Evolutionary conservation across 2,888 invertebrate species (phyloP), one percentile per base, ranked within the genome.

Genomic region (Philaethria dido): DNA sequence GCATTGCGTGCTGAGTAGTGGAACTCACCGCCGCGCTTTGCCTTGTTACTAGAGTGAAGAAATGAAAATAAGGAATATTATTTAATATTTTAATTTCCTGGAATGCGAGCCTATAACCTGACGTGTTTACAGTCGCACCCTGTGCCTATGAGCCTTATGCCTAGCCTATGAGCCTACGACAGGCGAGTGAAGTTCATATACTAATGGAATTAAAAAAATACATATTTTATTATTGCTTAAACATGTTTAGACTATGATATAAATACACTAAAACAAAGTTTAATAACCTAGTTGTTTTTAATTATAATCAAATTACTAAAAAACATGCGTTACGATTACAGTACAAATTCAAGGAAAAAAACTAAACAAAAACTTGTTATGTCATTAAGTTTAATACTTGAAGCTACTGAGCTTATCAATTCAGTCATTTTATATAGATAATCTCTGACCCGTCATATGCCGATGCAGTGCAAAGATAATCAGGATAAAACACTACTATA

Each of bases 401-500:
- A 29, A 11, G 29, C n/a, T 25, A n/a, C 16, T 45, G 5, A n/a
- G n/a, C 33, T 68, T 55, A 64, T 61, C 64, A 60, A 62, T 50
- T 29, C n/a, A n/a, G 16, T 57, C 42, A 42, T 57, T 39, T 57
- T 22, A n/a, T 62, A 62, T 39, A 52, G 59, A 63, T 67, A 63
- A 63, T 67, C 67, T 63, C 22, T 11, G 67, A 67, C 63, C 67
- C 52, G 44, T 45, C 45, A 13, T 50, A 29, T 33, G 13, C 45
- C 25, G 44, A 13, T 59, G 44, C 33, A 60, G 22, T 8, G 18
- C 18, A 13, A 33, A 36, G n/a, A 63, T 54, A 59, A 62, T 63
- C 22, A 25, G 59, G 67, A 63, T 63, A 67, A 39, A 60, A 63
- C 50, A 44, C 16, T 62, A 18, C 36, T 29, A 59, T 18, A 59